Evolutionary conservation across 1,140 invertebrate genomes (phyloP), one percentile per base, ranked within the genome.

Genomic region (Zaprionus capensis): DNA sequence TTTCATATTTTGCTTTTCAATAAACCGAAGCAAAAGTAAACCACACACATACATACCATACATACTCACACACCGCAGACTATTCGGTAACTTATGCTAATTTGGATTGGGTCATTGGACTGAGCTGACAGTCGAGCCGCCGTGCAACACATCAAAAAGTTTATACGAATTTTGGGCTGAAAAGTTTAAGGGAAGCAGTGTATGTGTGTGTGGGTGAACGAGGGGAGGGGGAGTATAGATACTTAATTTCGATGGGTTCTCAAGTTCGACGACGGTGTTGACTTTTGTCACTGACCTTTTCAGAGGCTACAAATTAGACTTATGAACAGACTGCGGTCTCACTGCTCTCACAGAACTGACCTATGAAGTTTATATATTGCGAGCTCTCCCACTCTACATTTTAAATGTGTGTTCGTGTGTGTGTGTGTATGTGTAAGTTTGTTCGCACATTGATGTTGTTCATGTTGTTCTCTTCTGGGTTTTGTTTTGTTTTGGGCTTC

Each of bases 1-100:
- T 82, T 70, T 78, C 59, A 56, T 66, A 66, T 66, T 66, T 66
- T 51, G 36, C 49, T 64, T 36, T 31, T 64, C 49, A 31, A 64
- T 31, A 64, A 36, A 53, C 28, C 28, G 22, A n/a, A 53, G 51
- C 46, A 36, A 26, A 53, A 64, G 17, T 15, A 53, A 22, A 36
- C 61, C 20, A 22, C 28, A 64, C 17, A 36, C 15, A 36, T n/a
- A n/a, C n/a, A n/a, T n/a, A n/a, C n/a, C 12, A 36, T 0, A 36
- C 20, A 41, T n/a, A 41, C 38, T 24, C 22, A 38, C 9, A 44
- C 28, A 41, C 49, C 34, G 34, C 63, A 41, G 20, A 26, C 17
- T 66, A n/a, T 58, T 17, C 34, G 31, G 34, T 49, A 69, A 69
- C 41, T 51, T 59, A 59, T 36, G 20, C n/a, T 38, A 46, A 51